Percentiles rank a stretch among this genome's conserved stretches.
phyloP scores from a whole-genome alignment of 2,113 vertebrate genomes.

The Austrofundulus limnaeus region DNA sequence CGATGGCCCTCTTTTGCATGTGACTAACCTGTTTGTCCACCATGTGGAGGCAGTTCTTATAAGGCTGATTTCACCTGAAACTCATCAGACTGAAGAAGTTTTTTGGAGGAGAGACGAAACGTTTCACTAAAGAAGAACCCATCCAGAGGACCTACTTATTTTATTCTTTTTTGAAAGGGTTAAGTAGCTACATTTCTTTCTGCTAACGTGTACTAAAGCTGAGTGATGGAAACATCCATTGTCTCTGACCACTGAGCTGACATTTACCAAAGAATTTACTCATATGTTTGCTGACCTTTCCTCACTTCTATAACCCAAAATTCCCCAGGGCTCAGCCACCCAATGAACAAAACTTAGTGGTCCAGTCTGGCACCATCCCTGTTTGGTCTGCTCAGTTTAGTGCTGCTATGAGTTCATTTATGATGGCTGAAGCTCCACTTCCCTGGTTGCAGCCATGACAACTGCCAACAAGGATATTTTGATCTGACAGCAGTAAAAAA shows the following conservation, averaged over 20 bases:
- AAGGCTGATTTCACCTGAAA: too few relatives aligned
- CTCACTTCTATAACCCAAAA: constrained; percentile 93
- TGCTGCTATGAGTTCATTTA: constrained; percentile 87
- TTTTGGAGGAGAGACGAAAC: too few relatives aligned
- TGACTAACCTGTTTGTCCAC: too few relatives aligned
- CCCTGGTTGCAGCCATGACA: constrained; percentile 74
- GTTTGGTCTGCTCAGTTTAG: constrained; percentile 78
- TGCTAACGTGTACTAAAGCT: too few relatives aligned
- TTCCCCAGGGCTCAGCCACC: constrained; percentile 87
- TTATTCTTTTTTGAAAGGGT: too few relatives aligned
- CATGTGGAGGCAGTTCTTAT: too few relatives aligned
- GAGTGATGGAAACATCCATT: too few relatives aligned
- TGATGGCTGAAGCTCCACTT: constrained; percentile 82
- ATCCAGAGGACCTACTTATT: too few relatives aligned
- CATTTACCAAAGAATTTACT: constrained; percentile 32
- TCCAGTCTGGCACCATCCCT: constrained; percentile 87
- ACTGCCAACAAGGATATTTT: constrained; percentile 87
- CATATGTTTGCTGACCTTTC: constrained; percentile 81
- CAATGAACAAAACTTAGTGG: constrained; percentile 90
- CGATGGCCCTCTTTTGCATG: too few relatives aligned
- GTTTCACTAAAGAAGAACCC: too few relatives aligned
- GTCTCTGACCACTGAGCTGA: constrained; percentile 1
- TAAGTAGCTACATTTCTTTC: too few relatives aligned
- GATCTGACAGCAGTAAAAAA: constrained; percentile 77
- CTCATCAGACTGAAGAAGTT: too few relatives aligned